Evolutionary conservation across 2,888 invertebrate genomes (phyloP), one percentile per base, ranked within the genome.

Genomic region (Amphipyra berbera): DNA sequence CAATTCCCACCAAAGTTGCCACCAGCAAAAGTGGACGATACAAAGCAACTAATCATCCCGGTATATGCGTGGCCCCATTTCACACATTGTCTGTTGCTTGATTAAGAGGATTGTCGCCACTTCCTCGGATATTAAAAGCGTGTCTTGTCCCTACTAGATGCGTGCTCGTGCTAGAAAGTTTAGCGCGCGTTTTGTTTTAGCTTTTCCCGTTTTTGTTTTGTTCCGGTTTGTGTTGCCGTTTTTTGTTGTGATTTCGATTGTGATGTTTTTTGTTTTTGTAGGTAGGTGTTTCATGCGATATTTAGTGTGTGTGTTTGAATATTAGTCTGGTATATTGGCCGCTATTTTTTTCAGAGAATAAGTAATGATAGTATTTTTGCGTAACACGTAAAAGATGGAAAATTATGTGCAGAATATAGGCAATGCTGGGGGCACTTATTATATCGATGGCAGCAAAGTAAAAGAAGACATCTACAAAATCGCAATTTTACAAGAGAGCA

Each of bases 41-140:
- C 89, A 89, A 89, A 90, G 88, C 87, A 83, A 82, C 90, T 91
- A 94, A 95, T 94, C 94, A 93, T 87, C 84, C 88, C 86, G 86
- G 88, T 90, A 89, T 89, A 89, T 93, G 91, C 90, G 91, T 94
- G 94, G 93, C 94, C 94, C 87, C 90, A 87, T 95, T 95, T 89
- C 89, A 84, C 86, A 92, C 93, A 94, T 90, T 94, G 94, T 94
- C 93, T 92, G 90, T 81, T 77, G 84, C 78, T 86, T 95, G 94
- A 95, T 95, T 94, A 95, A 95, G 94, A 93, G 94, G 93, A 95
- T 95, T 95, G 94, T 95, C 94, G 94, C 93, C 91, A 85, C 83
- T 88, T 91, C 87, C 91, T 92, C 90, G 86, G 89, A 91, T 94
- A 94, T 94, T 94, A 94, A 94, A 94, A 93, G 86, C 89, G 81